Conservation (phyloP, 2,113 vertebrate genomes). For the Argyrosomus japonicus region DNA sequence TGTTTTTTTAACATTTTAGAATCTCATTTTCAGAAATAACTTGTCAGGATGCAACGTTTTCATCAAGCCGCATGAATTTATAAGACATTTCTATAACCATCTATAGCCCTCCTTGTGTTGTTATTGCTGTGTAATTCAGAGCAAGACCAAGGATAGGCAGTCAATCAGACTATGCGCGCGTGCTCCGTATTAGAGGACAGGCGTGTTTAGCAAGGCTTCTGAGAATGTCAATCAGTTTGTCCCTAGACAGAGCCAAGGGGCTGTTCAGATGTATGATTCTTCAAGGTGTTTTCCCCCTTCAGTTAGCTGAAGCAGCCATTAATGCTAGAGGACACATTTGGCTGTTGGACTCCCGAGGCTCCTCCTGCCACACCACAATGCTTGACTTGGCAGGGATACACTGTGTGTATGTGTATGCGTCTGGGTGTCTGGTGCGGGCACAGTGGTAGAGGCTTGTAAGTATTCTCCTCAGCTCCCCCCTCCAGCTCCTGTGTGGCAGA, state of each 20-base stretch:
- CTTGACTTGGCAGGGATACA: slow-evolving; percentile 69
- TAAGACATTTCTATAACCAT: neutral
- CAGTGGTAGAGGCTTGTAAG: slow-evolving; percentile 72
- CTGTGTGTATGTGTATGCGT: slow-evolving; percentile 20
- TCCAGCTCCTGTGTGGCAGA: slow-evolving; percentile 80
- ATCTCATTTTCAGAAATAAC: slow-evolving; percentile 14
- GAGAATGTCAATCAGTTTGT: slow-evolving; percentile 75
- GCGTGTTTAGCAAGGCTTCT: slow-evolving; percentile 64
- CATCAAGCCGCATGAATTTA: neutral
- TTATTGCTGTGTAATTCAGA: slow-evolving; percentile 41
- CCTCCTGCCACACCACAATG: slow-evolving; percentile 73
- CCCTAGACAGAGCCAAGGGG: slow-evolving; percentile 60
- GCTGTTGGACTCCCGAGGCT: slow-evolving; percentile 73
- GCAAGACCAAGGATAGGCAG: slow-evolving; percentile 37
- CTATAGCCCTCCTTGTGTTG: neutral
- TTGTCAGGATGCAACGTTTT: neutral
- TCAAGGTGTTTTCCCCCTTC: slow-evolving; percentile 80
- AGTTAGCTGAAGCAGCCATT: slow-evolving; percentile 75
- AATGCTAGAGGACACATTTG: slow-evolving; percentile 81
- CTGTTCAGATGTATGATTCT: slow-evolving; percentile 74
- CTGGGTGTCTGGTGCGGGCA: slow-evolving; percentile 49
- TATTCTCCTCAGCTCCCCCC: slow-evolving; percentile 82
- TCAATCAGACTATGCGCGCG: slow-evolving; percentile 20
- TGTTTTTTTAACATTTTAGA: slow-evolving; percentile 11
- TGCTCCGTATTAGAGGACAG: slow-evolving; percentile 56